Evolutionary conservation across 2,797 vertebrate species (phyloP).

Genomic region (Halcyon chelicuti): DNA sequence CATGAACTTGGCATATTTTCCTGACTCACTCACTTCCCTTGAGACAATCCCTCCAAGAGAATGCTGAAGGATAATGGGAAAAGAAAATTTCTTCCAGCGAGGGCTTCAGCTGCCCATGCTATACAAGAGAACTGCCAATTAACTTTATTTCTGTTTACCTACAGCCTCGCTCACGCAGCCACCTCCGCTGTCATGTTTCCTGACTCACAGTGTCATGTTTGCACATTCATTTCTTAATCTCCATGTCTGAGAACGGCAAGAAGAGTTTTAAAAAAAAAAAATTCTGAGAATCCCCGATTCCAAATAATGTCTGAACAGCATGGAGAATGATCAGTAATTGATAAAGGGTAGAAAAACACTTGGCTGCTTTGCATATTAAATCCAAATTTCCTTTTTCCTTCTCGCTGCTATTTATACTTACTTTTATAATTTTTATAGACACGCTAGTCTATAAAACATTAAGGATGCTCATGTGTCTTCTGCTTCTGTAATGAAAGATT

Average conservation of each 20-base stretch:
- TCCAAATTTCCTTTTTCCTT: not conserved
- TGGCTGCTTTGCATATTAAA: not conserved
- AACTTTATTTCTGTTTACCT: slow-evolving; percentile 73
- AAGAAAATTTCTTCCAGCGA: slow-evolving; percentile 55
- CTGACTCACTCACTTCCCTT: slow-evolving; percentile 61
- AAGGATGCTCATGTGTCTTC: not conserved
- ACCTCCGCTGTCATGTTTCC: slow-evolving; percentile 51
- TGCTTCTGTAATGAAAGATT: not conserved
- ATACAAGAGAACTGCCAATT: slow-evolving; percentile 63
- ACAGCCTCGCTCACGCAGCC: slow-evolving; percentile 49
- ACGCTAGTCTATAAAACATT: not conserved
- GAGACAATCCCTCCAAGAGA: slow-evolving; percentile 56
- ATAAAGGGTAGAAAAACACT: not conserved
- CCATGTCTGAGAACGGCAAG: not conserved
- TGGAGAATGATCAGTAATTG: not conserved
- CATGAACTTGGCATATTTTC: slow-evolving; percentile 68
- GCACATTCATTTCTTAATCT: not conserved
- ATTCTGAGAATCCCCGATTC: not conserved
- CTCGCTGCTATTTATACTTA: not conserved
- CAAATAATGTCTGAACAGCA: slow-evolving; percentile 1
- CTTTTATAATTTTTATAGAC: not conserved
- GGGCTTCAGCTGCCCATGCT: slow-evolving; percentile 49
- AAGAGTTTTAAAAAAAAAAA: not conserved
- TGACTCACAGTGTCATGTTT: slow-evolving; percentile 61
- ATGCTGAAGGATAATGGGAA: slow-evolving; percentile 65